Evolutionary conservation across 1,140 invertebrate species (phyloP).

Genomic region (Conopomorpha cramerella): DNA sequence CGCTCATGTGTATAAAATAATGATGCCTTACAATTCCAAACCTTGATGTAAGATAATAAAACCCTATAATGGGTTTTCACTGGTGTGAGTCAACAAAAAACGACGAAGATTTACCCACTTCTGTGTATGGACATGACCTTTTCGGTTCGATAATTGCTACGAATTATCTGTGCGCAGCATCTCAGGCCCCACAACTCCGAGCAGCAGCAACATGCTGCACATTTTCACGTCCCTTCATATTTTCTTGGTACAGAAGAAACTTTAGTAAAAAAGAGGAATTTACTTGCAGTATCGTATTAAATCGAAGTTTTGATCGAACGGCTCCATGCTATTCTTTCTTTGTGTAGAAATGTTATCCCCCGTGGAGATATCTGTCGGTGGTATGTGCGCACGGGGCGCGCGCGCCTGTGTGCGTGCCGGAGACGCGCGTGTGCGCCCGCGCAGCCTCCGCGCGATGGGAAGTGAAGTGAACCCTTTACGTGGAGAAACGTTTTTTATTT

Average conservation of each 20-base stretch:
- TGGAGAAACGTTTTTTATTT: constrained; percentile 56
- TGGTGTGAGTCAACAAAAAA: constrained; percentile 20
- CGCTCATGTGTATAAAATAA: constrained; percentile 12
- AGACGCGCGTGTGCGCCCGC: constrained; percentile 13
- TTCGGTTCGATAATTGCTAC: too few species aligned
- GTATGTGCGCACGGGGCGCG: constrained; percentile 14
- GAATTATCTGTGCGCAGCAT: too few species aligned
- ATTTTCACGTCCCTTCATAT: too few species aligned
- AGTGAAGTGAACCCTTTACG: constrained; percentile 58
- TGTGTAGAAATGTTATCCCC: constrained; percentile 48
- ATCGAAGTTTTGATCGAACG: constrained; percentile 2
- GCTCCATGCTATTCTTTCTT: constrained; percentile 34
- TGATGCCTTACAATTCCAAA: constrained; percentile 33
- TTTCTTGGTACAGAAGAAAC: too few species aligned
- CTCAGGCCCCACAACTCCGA: too few species aligned
- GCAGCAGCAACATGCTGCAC: too few species aligned
- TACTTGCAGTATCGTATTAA: too few species aligned
- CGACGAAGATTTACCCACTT: constrained; percentile 20
- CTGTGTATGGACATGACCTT: constrained; percentile 14
- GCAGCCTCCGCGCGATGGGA: constrained; percentile 45
- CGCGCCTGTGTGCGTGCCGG: constrained; percentile 11
- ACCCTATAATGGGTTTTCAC: constrained; percentile 42
- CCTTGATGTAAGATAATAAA: constrained; percentile 49
- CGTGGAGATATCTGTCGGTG: constrained; percentile 44
- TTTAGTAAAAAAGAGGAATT: too few species aligned